These are phyloP conservation scores for Drosophila cognata DNA, from an alignment of 2,888 invertebrate species.

Conservation along the genomic window DNA sequence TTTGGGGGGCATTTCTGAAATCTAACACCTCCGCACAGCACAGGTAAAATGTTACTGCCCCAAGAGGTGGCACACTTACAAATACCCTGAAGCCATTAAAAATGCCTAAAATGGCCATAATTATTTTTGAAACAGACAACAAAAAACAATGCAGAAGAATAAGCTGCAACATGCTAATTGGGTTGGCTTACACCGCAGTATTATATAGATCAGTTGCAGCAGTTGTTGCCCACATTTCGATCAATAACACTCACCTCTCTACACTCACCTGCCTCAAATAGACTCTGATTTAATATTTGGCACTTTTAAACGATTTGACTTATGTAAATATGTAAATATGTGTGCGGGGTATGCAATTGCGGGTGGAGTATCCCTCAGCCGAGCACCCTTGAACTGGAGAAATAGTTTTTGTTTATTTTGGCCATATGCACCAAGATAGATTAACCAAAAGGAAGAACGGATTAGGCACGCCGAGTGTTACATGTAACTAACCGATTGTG, in stretches of 20 bases:
- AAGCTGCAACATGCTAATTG: neutral
- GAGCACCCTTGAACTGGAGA: neutral
- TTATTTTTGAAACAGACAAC: neutral
- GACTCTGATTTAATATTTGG: neutral
- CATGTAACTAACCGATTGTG: neutral
- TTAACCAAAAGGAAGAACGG: neutral
- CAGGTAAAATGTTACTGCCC: constrained; percentile 25
- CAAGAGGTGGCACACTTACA: constrained; percentile 31
- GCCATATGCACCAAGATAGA: neutral
- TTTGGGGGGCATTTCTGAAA: constrained; percentile 13
- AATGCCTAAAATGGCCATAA: neutral
- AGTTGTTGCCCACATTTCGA: neutral
- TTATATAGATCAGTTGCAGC: neutral
- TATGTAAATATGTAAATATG: neutral
- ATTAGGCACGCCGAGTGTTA: neutral
- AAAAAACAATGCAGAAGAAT: neutral
- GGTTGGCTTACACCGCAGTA: neutral
- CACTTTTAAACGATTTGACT: neutral
- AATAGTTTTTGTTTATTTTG: neutral
- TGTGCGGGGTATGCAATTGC: neutral
- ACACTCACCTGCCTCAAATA: neutral
- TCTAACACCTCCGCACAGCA: constrained; percentile 51
- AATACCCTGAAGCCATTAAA: constrained; percentile 9
- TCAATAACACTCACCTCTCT: neutral
- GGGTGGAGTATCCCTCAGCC: neutral